Evolutionary conservation across 2,888 invertebrate species (phyloP).

Genomic region (Orthosia incerta): DNA sequence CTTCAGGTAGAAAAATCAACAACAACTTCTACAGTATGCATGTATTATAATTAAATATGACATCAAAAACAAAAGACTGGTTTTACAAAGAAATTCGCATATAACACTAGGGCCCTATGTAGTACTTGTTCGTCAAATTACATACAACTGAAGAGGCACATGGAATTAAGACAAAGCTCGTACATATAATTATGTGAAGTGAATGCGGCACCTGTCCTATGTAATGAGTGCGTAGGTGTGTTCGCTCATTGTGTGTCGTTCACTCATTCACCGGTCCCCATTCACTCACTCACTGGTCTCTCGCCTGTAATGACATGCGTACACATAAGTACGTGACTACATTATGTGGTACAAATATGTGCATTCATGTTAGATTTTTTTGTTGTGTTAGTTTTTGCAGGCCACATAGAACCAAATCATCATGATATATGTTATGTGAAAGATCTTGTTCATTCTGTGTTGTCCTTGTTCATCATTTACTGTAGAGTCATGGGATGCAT

Average conservation of each 20-base stretch:
- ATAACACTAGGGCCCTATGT: neutral
- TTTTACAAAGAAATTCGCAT: neutral
- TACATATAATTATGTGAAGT: slow-evolving; percentile 18
- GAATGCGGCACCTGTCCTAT: slow-evolving; percentile 12
- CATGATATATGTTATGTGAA: neutral
- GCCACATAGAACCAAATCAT: neutral
- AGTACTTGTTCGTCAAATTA: slow-evolving; percentile 1
- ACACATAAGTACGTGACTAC: slow-evolving; percentile 10
- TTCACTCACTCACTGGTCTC: slow-evolving; percentile 26
- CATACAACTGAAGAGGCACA: slow-evolving; percentile 11
- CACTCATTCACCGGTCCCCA: slow-evolving; percentile 31
- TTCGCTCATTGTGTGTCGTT: slow-evolving; percentile 27
- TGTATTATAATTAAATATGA: neutral
- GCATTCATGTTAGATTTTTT: no score
- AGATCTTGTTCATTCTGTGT: no score
- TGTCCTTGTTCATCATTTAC: no score
- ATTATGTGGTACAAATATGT: slow-evolving; percentile 15
- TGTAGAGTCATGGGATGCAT: no score
- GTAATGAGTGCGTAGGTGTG: slow-evolving; percentile 29
- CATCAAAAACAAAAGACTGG: neutral
- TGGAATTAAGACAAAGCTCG: slow-evolving; percentile 42
- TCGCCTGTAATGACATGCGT: slow-evolving; percentile 18
- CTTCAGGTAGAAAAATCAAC: neutral
- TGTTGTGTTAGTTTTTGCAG: neutral
- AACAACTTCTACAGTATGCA: neutral